Conservation (phyloP, 1,140 invertebrate species). For the Melanaphis sacchari region DNA sequence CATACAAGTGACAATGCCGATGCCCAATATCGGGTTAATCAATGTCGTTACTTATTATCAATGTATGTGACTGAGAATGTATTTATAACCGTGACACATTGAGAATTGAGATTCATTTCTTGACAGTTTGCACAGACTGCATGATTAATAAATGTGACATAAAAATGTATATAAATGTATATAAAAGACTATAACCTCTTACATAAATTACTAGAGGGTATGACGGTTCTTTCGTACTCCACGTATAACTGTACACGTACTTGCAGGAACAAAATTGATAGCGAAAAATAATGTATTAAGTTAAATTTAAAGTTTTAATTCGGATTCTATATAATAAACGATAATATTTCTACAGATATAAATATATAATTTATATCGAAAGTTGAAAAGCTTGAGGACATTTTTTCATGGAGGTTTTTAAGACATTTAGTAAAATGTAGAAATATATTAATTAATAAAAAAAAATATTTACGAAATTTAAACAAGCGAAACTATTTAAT, state of each 20-base stretch:
- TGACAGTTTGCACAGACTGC: neutral
- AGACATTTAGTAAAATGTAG: neutral
- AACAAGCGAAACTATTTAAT: neutral
- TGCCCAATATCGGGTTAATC: neutral
- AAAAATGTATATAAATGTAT: neutral
- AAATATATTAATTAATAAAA: neutral
- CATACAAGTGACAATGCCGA: neutral
- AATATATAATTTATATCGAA: neutral
- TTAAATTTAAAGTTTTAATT: neutral
- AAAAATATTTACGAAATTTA: neutral
- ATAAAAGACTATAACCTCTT: neutral
- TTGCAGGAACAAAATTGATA: neutral
- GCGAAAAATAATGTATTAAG: neutral
- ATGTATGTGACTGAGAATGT: neutral
- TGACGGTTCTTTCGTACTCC: neutral
- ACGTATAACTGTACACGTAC: neutral
- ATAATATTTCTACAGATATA: neutral
- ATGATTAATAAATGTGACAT: neutral
- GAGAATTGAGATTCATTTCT: neutral
- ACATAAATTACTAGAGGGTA: neutral
- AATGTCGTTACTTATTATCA: neutral
- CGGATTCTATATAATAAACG: neutral
- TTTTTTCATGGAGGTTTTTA: neutral
- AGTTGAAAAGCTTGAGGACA: neutral
- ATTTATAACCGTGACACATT: neutral